Evolutionary conservation across 2,797 vertebrate genomes (phyloP), one percentile per base, ranked within the genome.

Genomic region (Enteromius paludinosus): DNA sequence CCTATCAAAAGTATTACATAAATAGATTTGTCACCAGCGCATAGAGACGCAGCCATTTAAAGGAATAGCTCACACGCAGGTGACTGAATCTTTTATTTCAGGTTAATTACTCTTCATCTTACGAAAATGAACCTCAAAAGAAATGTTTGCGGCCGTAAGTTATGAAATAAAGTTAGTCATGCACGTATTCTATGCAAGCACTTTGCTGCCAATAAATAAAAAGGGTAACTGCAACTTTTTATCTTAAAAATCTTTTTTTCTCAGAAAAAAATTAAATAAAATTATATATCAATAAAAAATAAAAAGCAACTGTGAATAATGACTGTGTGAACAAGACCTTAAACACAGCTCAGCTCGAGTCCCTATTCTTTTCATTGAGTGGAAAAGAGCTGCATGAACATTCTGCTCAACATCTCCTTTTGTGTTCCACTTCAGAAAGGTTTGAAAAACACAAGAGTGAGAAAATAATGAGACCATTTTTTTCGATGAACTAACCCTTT

Each of bases 1-100:
- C 38, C 92, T 89, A 91, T 95, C 93, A 93, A 91, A 94, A 92
- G 81, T 90, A 90, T 94, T 93, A 92, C 90, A 92, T 92, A 90
- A 92, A 93, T 92, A 91, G 94, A 93, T 94, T 92, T 93, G 93
- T 95, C 93, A 94, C 84, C 10, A 84, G 86, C 87, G 90, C 91
- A 92, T 92, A 92, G 91, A 86, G 80, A 89, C 85, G 82, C 83
- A 85, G 88, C 83, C 90, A 91, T 92, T 91, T 90, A 91, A 92
- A 6, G 49, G 8, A 54, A 14, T 8, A n/a, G 70, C 15, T 54
- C 47, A n/a, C 47, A 12, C n/a, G 18, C 17, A n/a, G 12, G 12
- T 38, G 71, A 69, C 1, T 11, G 41, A 17, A 17, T 62, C 14
- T 17, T 62, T 17, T 7, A 17, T 62, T 30, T 62, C 30, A 62